Conservation (phyloP, 2,797 vertebrate genomes). For the Rhinella marina region DNA sequence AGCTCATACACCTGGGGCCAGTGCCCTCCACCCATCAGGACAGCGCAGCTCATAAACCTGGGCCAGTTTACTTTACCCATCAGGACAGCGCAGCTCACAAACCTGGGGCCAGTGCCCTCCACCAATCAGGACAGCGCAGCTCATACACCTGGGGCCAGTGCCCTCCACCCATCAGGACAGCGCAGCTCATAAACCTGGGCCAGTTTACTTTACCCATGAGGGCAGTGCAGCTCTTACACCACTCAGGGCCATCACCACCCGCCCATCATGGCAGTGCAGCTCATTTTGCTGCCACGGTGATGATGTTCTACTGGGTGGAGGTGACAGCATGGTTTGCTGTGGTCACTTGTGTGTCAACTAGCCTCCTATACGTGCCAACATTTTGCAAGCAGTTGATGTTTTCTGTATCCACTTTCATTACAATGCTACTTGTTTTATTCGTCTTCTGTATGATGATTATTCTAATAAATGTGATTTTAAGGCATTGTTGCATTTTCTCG, state of each 20-base stretch:
- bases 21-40: too few species aligned
- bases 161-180: too few species aligned
- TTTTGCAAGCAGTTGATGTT: background rate
- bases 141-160: too few species aligned
- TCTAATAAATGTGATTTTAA: constrained; percentile 31
- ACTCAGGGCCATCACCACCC: background rate
- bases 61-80: too few species aligned
- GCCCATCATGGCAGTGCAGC: background rate
- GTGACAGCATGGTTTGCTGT: background rate
- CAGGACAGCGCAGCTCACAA: too few species aligned
- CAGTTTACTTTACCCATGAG: background rate
- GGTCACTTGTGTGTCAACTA: background rate
- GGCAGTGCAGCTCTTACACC: background rate
- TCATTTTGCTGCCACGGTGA: too few species aligned
- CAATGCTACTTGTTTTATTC: background rate
- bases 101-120: too few species aligned
- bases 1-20: too few species aligned
- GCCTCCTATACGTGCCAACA: background rate
- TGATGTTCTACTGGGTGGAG: background rate
- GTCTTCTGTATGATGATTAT: background rate
- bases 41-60: too few species aligned
- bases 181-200: too few species aligned
- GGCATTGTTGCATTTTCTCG: background rate
- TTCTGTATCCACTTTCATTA: background rate
- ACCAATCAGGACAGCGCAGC: too few species aligned